Evolutionary conservation across 2,113 vertebrate genomes (phyloP), one percentile per base, ranked within the genome.

Genomic region (Hepsetus odoe): DNA sequence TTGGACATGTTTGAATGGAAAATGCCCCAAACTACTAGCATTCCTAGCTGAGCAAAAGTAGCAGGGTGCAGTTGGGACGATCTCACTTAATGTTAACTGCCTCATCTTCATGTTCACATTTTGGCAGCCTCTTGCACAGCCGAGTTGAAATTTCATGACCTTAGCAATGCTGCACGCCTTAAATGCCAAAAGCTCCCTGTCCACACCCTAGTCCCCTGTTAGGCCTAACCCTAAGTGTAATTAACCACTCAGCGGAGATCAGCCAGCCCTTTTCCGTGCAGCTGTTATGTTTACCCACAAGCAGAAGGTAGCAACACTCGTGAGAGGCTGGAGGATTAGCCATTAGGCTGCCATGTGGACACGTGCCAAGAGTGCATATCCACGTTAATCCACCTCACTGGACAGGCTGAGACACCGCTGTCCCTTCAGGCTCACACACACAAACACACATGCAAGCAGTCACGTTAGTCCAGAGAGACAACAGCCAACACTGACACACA

Each of bases 341-440:
- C 18, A 58, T 38, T 49, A 8, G 30, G 12, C 33, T 58, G 55
- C 49, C 38, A 18, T 67, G 61, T 62, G 44, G 24, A 42, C 51
- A 58, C 1, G 30, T 91, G 91, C 89, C 12, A 38, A n/a, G 61
- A 8, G 32, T 30, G 35, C 38, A 8, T 16, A 42, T 58, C 51
- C 51, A 72, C 5, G 3, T 38, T 58, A 62, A 33, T 33, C 59
- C 59, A 35, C 11, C 16, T 64, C 51, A 24, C 9, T 9, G 51
- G 11, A 5, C n/a, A 18, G 61, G 20, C 18, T 33, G n/a, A n/a
- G 61, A 5, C 5, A 88, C 26, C 32, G 2, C 35, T n/a, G 22
- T 28, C 10, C 44, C 28, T 22, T 32, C 53, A 53, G 26, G 24
- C 42, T 24, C n/a, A 51, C 7, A 11, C 46, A 12, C 59, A 44